Base-by-base conservation (phyloP, 2,797 vertebrate genomes). In the Dicrostonyx torquatus region DNA sequence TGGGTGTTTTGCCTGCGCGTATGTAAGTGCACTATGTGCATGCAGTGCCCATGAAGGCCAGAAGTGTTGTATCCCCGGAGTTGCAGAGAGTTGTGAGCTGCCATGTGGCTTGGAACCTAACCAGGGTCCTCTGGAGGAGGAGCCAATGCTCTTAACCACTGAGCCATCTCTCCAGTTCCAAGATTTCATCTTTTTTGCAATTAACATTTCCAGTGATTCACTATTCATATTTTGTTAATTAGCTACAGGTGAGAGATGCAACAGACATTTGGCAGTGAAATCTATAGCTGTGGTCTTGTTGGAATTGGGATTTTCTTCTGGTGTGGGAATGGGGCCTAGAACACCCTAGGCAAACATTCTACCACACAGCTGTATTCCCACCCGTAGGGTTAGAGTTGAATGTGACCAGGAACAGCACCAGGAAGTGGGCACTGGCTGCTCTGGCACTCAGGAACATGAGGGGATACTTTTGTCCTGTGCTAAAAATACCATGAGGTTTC, bases 221-320 rank as follows among this genome's bases (percentile, higher is more conserved):
- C 13, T 79, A 26, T 89, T 89, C 83, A 82, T 92, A 43, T 66
- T 94, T 48, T 94, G 20, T 83, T 89, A 77, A 89, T 83, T 89
- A 92, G 6, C 58, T 90, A 15, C 62, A 66, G 79, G 75, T 94
- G 62, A 96, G 34, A 31, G 26, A 24, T 75, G 55, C n/a, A 14
- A 40, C n/a, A 76, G n/a, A 93, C 45, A 3, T 90, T 77, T 87
- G 66, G n/a, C 48, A 86, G 24, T 15, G 62, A 24, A 75, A 14
- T 62, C 29, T n/a, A 14, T 45, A n/a, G 13, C 20, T 48, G 24
- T 10, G 2, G 22, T 26, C 55, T 29, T 88, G 55, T 64, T 78
- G 6, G 43, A 64, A 62, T 50, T 40, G 66, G 58, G 29, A 6
- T 50, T 40, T 85, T 75, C 11, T 50, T 29, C 26, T 76, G 45